Base-by-base conservation (phyloP, 2,888 invertebrate species). In the Pseudococcus viburni region DNA sequence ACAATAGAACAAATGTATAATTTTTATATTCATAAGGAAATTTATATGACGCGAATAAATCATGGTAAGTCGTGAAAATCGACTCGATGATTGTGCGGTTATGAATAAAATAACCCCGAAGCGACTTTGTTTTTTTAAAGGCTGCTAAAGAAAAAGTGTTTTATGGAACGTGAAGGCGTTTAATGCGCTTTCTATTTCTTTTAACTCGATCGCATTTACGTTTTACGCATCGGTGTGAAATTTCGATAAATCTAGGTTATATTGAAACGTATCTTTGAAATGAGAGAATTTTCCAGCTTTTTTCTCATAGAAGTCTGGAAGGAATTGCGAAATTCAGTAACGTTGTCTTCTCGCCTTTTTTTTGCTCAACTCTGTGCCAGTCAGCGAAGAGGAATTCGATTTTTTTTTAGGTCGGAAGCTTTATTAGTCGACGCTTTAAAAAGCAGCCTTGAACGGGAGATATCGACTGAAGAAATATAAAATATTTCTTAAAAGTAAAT, bases 181-280 rank as follows among this genome's bases (percentile, higher is more conserved):
- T 73, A 73, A 73, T 73, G 68, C 68, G 68, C 68, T 73, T 73
- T 73, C 68, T 73, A 73, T 73, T 73, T 73, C 68, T 73, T 73
- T 73, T 33, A 73, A 73, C 68, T 73, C 33, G 68, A 73, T 73
- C 68, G 68, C 68, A 73, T 33, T 73, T 73, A 73, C 68, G 68
- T 73, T 73, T 73, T 73, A 73, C 68, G 68, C 68, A 73, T 73
- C 33, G 68, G 68, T 73, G 68, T 73, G 68, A 73, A 73, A 73
- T 73, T 73, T 73, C 68, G 68, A 73, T 73, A 73, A 73, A 73
- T 73, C 68, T 73, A 73, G 68, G 68, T 73, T 73, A 73, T 73
- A 26, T 73, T 73, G 68, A 73, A 73, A 73, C 68, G 68, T 59
- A 73, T 73, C 68, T 73, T 73, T 73, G 68, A 73, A 73, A 73